Evolutionary conservation across 2,797 vertebrate species (phyloP), one percentile per base, ranked within the genome.

Genomic region (Sebastes dallii): DNA sequence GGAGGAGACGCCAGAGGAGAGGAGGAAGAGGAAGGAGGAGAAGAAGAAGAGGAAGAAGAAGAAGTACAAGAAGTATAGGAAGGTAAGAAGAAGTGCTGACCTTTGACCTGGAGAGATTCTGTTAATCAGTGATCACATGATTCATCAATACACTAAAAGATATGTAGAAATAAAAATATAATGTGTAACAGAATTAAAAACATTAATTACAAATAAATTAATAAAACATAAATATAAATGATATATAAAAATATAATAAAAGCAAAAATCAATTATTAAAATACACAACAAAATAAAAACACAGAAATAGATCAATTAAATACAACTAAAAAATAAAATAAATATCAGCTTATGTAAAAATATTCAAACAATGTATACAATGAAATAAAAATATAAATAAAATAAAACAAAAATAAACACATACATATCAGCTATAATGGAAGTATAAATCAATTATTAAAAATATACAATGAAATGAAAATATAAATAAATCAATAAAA

Each of bases 21-120:
- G 65, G 73, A 86, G 46, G 71, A 86, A 30, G 66, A 88, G 76
- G 79, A 90, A 88, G 56, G 84, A 86, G 72, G 86, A 86, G 52
- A 89, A 85, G 72, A 86, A 80, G 71, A 78, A 24, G 42, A 94
- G 58, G 76, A 93, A 79, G 62, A 92, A 84, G 69, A 80, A 66
- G 16, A 88, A 76, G 52, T 85, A 79, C 55, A 94, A 93, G 71
- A 93, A 87, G 32, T 93, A 88, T 77, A 86, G 90, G 25, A 93
- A 94, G 93, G 94, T 94, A 83, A 76, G 81, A 39, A n/a, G n/a
- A 11, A 0, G 9, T 2, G 18, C 12, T 25, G 76, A 83, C 69
- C 65, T 82, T 79, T 70, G 75, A 72, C 30, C 61, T 58, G 52
- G 1, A 8, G 16, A 22, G 3, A 62, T 6, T 59, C 25, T 18